Evolutionary conservation across 2,888 invertebrate genomes (phyloP), one percentile per base, ranked within the genome.

Genomic region (Pharmacophagus antenor): DNA sequence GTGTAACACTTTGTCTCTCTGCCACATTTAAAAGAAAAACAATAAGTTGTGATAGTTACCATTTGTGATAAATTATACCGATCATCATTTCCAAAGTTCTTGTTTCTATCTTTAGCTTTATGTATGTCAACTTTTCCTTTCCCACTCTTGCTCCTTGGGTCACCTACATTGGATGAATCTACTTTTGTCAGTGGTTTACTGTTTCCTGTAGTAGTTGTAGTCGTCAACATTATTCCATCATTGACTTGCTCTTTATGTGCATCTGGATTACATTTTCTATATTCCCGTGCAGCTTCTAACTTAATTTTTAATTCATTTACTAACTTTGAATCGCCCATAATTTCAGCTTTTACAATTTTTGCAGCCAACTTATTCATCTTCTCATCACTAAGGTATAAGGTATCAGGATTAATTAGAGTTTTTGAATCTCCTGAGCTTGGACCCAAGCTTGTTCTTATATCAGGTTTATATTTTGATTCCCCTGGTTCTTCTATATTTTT

Each of bases 311-410:
- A 85, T 74, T 95, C 93, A 41, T 82, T 77, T 0, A 95, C 95
- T 56, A 95, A 78, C 64, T 92, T 92, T 75, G 80, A 85, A 77
- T 98, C 94, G 18, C 98, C 98, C 92, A 97, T 93, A 70, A 99
- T 93, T 92, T 99, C 98, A 15, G 99, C 98, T 89, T 98, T 98
- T 0, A 99, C 90, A 64, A 98, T 93, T 86, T 95, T 97, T 1
- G 98, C 97, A 44, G 95, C 97, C 46, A 99, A 80, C 70, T 95
- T 94, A 85, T 99, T 99, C 92, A 98, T 93, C 80, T 99, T 96
- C 67, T 94, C 94, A 82, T 96, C 95, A 48, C 94, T 94, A 18
- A 96, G 81, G 68, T 92, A 91, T 56, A 81, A 74, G 57, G 49
- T 69, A 22, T 70, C 66, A 58, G 65, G 65, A 55, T 44, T 23